A percentile compares a stretch with the other conserved stretches of the same genome.
These are phyloP conservation scores for Alouatta palliata DNA, from an alignment of 2,113 vertebrate genomes.

Conservation along the genomic window DNA sequence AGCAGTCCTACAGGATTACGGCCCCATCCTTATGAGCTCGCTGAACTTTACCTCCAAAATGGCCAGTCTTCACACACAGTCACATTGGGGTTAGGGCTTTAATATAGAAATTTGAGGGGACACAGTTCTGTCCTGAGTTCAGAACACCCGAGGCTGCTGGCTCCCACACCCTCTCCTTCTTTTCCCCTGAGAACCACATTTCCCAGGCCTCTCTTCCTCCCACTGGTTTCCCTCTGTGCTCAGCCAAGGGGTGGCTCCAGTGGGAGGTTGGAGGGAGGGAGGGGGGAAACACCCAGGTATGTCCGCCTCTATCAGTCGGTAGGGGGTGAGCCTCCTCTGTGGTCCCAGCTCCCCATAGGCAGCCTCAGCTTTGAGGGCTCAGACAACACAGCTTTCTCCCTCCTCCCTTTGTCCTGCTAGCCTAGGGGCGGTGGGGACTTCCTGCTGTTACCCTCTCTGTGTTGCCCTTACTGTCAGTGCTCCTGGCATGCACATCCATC, in stretches of 20 bases:
- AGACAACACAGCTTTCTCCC: neutral
- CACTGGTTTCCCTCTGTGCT: neutral
- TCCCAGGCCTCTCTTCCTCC: neutral
- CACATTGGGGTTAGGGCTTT: neutral
- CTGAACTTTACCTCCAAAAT: neutral
- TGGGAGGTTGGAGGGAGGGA: neutral
- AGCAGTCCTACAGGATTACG: no score
- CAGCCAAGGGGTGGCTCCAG: neutral
- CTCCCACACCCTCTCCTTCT: fast-evolving
- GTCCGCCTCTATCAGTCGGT: neutral
- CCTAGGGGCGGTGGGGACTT: neutral
- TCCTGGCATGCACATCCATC: fast-evolving
- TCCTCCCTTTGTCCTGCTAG: neutral
- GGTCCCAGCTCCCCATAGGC: neutral
- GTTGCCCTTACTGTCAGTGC: neutral
- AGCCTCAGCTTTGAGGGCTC: no score
- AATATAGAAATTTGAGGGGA: neutral
- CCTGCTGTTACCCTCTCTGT: no score
- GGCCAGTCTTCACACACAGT: neutral
- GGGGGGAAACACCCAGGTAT: fast-evolving
- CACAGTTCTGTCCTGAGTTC: neutral
- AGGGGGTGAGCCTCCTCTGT: neutral
- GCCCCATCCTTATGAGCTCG: fast-evolving
- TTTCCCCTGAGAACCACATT: neutral
- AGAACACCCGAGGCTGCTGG: neutral